phyloP scores from a whole-genome alignment of 2,797 vertebrate genomes.

The Hydrocynus forskahlii region DNA sequence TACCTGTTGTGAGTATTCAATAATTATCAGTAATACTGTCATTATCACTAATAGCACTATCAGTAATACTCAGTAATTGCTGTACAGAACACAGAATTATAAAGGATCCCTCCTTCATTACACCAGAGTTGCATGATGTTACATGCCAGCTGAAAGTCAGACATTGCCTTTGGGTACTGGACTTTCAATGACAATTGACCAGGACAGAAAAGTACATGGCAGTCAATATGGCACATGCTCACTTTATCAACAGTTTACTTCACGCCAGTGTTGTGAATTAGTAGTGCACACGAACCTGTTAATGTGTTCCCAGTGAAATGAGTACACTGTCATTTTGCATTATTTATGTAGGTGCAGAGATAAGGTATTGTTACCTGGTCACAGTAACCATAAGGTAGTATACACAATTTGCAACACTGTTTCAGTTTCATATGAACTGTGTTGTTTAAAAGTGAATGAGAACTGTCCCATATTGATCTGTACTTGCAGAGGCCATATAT shows the following conservation, averaged over 20 bases:
- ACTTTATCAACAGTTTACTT: neutral
- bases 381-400: constrained; percentile 59
- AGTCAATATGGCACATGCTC: neutral
- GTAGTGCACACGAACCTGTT: too few relatives aligned
- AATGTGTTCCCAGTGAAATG: too few relatives aligned
- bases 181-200: constrained; percentile 35
- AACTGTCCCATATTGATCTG: neutral
- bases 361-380: constrained; percentile 29
- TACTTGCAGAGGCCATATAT: too few relatives aligned
- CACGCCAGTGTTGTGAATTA: constrained; percentile 25
- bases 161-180: constrained; percentile 31
- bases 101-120: neutral
- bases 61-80: neutral
- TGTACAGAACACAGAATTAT: neutral
- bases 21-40: too few relatives aligned
- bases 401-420: neutral
- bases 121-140: neutral
- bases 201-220: neutral
- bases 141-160: constrained; percentile 35
- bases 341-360: neutral
- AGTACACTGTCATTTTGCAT: neutral
- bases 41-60: too few relatives aligned
- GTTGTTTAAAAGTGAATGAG: neutral
- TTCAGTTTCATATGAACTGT: neutral
- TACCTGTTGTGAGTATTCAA: constrained; percentile 95